Percentiles rank a stretch among this genome's conserved stretches.
phyloP scores from a whole-genome alignment of 2,113 vertebrate species.

The Ptyas mucosa region DNA sequence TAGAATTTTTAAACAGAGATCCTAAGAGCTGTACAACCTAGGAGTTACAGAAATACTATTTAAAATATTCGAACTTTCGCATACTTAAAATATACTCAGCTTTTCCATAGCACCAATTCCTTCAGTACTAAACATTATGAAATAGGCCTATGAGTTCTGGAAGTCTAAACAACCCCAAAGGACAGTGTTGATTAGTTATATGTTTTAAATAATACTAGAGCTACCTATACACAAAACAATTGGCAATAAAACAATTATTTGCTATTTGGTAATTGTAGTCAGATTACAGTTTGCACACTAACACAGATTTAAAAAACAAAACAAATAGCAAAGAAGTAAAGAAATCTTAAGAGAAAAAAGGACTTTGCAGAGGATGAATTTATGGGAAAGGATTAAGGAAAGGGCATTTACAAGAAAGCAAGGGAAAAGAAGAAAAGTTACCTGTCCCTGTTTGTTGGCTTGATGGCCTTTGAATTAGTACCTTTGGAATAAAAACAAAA shows the following conservation, averaged over 20 bases:
- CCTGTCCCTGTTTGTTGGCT: not conserved
- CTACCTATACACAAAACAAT: not conserved
- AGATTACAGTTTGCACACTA: not conserved
- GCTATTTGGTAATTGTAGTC: not conserved
- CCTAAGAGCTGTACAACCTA: not conserved
- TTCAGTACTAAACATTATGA: not conserved
- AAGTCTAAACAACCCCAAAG: not conserved
- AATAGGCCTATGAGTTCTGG: not conserved
- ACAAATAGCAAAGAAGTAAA: not conserved
- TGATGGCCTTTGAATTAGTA: not conserved
- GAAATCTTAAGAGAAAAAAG: not conserved
- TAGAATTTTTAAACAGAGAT: slow-evolving; percentile 28
- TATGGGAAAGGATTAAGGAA: not conserved
- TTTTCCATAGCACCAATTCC: not conserved
- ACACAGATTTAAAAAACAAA: not conserved
- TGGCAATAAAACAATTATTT: not conserved
- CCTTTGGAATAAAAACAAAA: not conserved
- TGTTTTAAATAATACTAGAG: not conserved
- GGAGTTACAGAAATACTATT: slow-evolving; percentile 16
- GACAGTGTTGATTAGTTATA: not conserved
- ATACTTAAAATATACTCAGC: not conserved
- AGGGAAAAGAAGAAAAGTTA: not conserved
- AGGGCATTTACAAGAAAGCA: not conserved
- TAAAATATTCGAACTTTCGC: slow-evolving; percentile 43
- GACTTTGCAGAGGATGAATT: not conserved